Base-by-base conservation (phyloP, 2,113 vertebrate genomes). In the Tautogolabrus adspersus region DNA sequence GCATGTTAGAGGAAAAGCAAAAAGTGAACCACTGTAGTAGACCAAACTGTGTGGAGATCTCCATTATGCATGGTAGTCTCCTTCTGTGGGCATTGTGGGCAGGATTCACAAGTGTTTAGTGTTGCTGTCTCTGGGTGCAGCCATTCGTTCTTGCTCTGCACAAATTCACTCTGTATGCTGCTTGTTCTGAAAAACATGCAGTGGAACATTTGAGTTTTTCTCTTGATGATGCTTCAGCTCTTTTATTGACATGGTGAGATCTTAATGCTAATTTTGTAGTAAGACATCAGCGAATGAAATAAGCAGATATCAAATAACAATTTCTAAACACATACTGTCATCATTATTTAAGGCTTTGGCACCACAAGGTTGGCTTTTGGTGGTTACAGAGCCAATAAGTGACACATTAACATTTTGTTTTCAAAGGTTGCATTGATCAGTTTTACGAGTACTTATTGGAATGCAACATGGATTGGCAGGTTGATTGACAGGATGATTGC, bases 401-500 rank as follows among this genome's bases (percentile, higher is more conserved):
- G 60, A 82, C 74, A 74, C 58, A 82, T 84, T 66, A 60, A 55
- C 63, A 66, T 60, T 42, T 58, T 75, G 21, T 65, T 79, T 72
- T 76, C 23, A 72, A 80, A 81, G 69, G 62, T 37, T 66, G 49
- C 23, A 70, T 67, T 15, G 72, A 90, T 85, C 52, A 54, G 10
- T 80, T 83, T 59, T 16, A 85, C 5, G 23, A 68, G 18, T 46
- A 10, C 68, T 60, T 82, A 84, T 81, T 86, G 75, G 65, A 79
- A 84, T 82, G 72, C 81, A 70, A 83, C 82, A 66, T 2, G 12
- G n/a, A 81, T 72, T 19, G 69, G 51, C 66, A 82, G 61, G 22
- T 79, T 79, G 61, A 90, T 59, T 75, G 83, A 46, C 79, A 26
- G 52, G 30, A 21, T 51, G 59, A 91, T 81, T 85, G 81, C 87